Percentiles rank a stretch among this genome's conserved stretches.
Evolutionary conservation across 2,797 vertebrate species (phyloP).

Genomic region (Protosalanx chinensis): DNA sequence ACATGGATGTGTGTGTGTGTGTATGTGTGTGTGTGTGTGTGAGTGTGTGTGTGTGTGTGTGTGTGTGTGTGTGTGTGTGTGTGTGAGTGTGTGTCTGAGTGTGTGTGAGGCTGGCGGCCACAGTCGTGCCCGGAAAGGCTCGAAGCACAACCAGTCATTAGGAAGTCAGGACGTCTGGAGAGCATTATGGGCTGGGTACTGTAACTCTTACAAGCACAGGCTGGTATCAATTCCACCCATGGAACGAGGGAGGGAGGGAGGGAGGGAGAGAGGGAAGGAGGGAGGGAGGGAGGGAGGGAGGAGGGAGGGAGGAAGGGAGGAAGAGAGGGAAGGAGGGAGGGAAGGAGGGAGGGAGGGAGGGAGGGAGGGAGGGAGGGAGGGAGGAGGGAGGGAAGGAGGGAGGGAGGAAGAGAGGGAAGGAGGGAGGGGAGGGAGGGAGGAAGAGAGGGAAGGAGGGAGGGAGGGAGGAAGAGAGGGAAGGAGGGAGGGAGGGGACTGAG

Average conservation of each 20-base stretch:
- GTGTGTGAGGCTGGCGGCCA: constrained; percentile 70
- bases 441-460: no score
- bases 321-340: constrained; percentile 7
- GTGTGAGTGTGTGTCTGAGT: constrained; percentile 36
- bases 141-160: constrained; percentile 78
- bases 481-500: no score
- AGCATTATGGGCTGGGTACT: constrained; percentile 75
- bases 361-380: neutral
- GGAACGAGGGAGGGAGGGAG: constrained; percentile 14
- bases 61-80: constrained; percentile 30
- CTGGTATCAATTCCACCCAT: constrained; percentile 64
- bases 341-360: constrained; percentile 32
- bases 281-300: neutral
- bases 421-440: neutral
- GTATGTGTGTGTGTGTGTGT: neutral
- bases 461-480: constrained; percentile 31
- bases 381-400: neutral
- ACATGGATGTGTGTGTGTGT: constrained; percentile 14
- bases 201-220: constrained; percentile 72
- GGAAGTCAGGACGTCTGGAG: constrained; percentile 79
- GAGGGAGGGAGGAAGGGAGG: constrained; percentile 26
- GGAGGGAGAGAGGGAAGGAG: constrained; percentile 26
- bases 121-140: constrained; percentile 78
- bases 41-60: neutral
- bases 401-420: constrained; percentile 30